Base-by-base conservation (phyloP, 2,113 vertebrate species). In the Raja brachyura region DNA sequence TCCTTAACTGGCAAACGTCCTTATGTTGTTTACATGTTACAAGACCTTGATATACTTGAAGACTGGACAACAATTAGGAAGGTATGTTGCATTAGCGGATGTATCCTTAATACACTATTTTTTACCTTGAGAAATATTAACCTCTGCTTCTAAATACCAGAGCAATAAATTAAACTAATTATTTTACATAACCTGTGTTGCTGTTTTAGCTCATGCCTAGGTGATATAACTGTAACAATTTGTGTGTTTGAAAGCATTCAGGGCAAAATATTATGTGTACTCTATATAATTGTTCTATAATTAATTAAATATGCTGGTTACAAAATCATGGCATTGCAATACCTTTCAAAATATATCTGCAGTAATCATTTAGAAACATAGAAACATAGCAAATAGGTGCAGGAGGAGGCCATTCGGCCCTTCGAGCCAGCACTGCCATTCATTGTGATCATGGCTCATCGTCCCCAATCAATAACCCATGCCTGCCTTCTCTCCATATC, bases 1-100 rank as follows among this genome's bases (percentile, higher is more conserved):
- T 95, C 97, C 97, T 96, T 97, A 97, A 97, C 97, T 78, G 93
- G 93, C 90, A 78, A 93, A 99, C 98, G 98, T 0, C 98, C 98
- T n/a, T 99, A 98, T 97, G 98, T 99, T 95, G 98, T 98, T 96
- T 99, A 99, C 97, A 99, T 99, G 98, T 96, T 99, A 94, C 98
- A 99, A 95, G 98, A 99, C 93, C 97, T 99, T 93, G 98, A 99
- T 95, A 98, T 99, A 94, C 98, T 99, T 94, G 98, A 99, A 96
- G 98, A 99, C 94, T 99, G 98, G 98, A 99, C 98, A 25, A 98
- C 98, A 93, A 99, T 99, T 95, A 97, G 98, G 95, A 99, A 99
- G 97, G 98, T 99, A 95, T 94, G 95, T 90, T 78, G 22, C 33
- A 75, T 25, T 54, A 54, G 54, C 14, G 59, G 4, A 4, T 90